Evolutionary conservation across 2,113 vertebrate genomes (phyloP).

Genomic region (Sturnira hondurensis): DNA sequence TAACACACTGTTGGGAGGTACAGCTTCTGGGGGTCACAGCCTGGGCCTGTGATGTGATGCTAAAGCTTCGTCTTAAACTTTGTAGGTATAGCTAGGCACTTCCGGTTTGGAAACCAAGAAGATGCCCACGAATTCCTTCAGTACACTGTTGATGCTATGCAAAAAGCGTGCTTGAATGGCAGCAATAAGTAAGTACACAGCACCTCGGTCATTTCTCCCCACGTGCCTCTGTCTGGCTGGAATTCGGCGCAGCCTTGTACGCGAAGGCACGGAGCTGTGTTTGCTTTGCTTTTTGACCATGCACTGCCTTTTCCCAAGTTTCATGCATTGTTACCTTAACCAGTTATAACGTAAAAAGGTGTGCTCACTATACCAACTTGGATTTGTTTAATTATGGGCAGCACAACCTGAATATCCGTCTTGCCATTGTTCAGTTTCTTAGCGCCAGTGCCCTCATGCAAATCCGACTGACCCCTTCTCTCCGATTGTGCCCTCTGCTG

Average conservation of each 20-base stretch:
- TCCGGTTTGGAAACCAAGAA: constrained; percentile 95
- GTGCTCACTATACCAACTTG: neutral
- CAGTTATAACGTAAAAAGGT: neutral
- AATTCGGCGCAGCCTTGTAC: neutral
- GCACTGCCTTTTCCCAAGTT: neutral
- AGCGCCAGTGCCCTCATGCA: neutral
- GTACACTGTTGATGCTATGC: constrained; percentile 97
- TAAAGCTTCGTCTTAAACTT: constrained; percentile 38
- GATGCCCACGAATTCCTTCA: constrained; percentile 97
- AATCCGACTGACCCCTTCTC: neutral
- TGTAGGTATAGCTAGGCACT: constrained; percentile 95
- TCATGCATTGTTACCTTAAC: neutral
- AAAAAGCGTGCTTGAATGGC: constrained; percentile 95
- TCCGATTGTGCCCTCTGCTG: neutral
- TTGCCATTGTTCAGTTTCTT: neutral
- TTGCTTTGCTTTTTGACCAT: neutral
- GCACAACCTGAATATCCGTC: neutral
- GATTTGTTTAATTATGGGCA: neutral
- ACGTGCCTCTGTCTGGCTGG: neutral
- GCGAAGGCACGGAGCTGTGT: neutral
- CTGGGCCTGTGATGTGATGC: neutral
- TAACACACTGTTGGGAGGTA: neutral
- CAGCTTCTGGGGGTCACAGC: neutral
- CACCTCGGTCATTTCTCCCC: neutral
- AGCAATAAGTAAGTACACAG: constrained; percentile 87